Base-by-base conservation (phyloP, 2,797 vertebrate genomes). In the Lutjanus campechanus region DNA sequence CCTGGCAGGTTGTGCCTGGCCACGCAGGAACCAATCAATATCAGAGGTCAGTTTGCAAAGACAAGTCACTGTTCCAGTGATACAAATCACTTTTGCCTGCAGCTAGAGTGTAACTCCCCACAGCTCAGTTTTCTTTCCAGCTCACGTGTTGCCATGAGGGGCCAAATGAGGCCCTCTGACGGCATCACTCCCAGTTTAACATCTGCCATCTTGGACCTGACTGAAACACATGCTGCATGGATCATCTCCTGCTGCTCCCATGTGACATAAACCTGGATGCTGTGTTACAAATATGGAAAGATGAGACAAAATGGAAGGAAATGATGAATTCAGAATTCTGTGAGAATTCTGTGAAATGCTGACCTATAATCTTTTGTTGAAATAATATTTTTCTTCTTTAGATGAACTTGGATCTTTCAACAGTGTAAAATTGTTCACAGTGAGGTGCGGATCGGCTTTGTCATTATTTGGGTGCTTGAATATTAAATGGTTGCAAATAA, bases 121-220 rank as follows among this genome's bases (percentile, higher is more conserved):
- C 16, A 2, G 60, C 22, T 73, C 62, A 12, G 3, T 47, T 60
- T 75, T 25, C 29, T 13, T 1, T 51, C 49, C 67, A 71, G 76
- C 74, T 81, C 82, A 79, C 62, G 25, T 84, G 82, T 54, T 1
- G 41, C 17, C 0, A n/a, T 6, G 11, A 51, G 59, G 29, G 22
- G 72, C 80, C 80, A 71, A 43, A 60, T 16, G 66, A 79, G 74
- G 74, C 64, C 68, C 56, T 59, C 69, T 62, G 68, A 76, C 54
- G 11, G 44, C 61, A 64, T 54, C 58, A 5, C 55, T 83, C 20
- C 41, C 29, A 62, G 20, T 76, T 58, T 15, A 80, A 83, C 79
- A 78, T 79, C 85, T 82, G 73, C 76, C 78, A 77, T 69, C 41
- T 70, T 81, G 82, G 69, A 81, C 77, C 60, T 61, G 50, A 75